Percentiles rank a stretch among this genome's conserved stretches.
Conservation (phyloP, 2,797 vertebrate genomes). For the Girardinus metallicus region DNA sequence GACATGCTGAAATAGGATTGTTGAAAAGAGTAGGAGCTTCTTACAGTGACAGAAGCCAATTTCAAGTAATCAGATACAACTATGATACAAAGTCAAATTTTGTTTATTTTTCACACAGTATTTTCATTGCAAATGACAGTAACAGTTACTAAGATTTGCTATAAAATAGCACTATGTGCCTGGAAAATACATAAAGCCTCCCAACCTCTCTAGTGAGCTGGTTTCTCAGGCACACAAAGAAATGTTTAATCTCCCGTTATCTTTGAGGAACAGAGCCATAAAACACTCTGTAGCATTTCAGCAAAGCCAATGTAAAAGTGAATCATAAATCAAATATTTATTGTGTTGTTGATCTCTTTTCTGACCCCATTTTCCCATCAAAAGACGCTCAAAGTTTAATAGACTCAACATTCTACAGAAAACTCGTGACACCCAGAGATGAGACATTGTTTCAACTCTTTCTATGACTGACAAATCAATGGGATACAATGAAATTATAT, state of each 20-base stretch:
- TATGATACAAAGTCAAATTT: background rate
- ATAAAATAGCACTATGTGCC: background rate
- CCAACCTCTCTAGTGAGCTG: constrained; percentile 25
- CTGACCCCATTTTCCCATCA: constrained; percentile 28
- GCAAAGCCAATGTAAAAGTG: constrained; percentile 59
- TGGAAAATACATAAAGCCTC: background rate
- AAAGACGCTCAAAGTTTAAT: constrained; percentile 11
- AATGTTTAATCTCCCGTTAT: constrained; percentile 44
- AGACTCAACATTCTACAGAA: constrained; percentile 22
- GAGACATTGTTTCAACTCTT: background rate
- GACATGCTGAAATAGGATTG: background rate
- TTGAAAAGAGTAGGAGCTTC: background rate
- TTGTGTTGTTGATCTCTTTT: constrained; percentile 54
- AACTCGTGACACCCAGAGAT: background rate
- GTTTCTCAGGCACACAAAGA: constrained; percentile 28
- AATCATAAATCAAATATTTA: constrained; percentile 66
- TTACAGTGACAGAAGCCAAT: background rate
- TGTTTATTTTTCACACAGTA: background rate
- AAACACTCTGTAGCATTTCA: constrained; percentile 53
- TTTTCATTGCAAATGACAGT: background rate
- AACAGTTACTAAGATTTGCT: background rate
- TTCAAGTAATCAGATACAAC: background rate
- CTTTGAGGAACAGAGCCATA: constrained; percentile 54
- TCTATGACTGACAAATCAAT: constrained; percentile 4
- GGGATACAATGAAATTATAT: background rate